A percentile compares a stretch with the other conserved stretches of the same genome.
phyloP scores from a whole-genome alignment of 2,797 vertebrate genomes.

The Furcifer pardalis region DNA sequence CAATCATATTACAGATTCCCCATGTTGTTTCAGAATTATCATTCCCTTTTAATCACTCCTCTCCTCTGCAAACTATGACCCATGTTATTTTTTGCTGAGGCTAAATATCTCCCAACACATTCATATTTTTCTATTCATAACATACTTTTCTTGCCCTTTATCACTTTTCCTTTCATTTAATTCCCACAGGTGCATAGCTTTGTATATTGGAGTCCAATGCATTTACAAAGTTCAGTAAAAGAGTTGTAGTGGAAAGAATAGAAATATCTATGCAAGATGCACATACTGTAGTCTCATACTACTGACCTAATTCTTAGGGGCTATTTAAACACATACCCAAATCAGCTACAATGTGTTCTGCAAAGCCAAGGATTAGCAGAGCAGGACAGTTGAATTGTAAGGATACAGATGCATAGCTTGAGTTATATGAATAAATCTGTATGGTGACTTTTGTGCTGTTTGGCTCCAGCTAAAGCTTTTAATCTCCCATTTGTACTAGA shows the following conservation, averaged over 20 bases:
- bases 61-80: not conserved
- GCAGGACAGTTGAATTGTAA: not conserved
- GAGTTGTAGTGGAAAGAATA: not conserved
- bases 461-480: conserved; percentile 29
- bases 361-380: conserved; percentile 31
- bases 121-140: not conserved
- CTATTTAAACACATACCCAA: conserved; percentile 16
- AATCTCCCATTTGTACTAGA: conserved; percentile 30
- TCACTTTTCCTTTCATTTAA: not conserved
- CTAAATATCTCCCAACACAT: not conserved
- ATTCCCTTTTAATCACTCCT: not conserved
- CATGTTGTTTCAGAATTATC: not conserved
- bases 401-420: not conserved
- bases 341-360: conserved; percentile 6
- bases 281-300: not conserved
- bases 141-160: not conserved
- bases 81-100: not conserved
- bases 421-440: conserved; percentile 26
- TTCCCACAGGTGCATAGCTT: not conserved
- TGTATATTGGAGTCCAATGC: not conserved
- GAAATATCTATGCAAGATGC: not conserved
- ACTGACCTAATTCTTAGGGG: conserved; percentile 11
- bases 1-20: not conserved
- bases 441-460: not conserved
- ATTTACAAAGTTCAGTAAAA: not conserved